Conservation (phyloP, 64 coral and sea anemone species). For the Hydrozoanthus tunicans region DNA sequence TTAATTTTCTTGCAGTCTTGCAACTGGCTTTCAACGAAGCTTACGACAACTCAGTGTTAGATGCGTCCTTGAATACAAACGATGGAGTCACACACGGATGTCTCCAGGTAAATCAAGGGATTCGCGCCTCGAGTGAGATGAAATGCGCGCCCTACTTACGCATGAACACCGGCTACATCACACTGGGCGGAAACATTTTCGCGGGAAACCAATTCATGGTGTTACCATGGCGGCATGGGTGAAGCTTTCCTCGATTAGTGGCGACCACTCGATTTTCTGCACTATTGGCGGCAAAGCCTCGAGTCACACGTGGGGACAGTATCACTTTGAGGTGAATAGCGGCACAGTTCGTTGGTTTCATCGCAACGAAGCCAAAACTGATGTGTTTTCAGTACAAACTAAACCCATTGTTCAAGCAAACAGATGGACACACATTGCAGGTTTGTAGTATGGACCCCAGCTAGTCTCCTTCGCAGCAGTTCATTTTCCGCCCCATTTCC, state of each 20-base stretch:
- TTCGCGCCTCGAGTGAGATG: slow-evolving; percentile 14
- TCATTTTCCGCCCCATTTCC: too few relatives aligned
- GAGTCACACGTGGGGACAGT: slow-evolving; percentile 20
- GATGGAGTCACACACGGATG: not conserved
- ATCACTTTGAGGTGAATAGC: slow-evolving; percentile 36
- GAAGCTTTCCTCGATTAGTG: slow-evolving; percentile 2
- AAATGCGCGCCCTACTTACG: slow-evolving; percentile 18
- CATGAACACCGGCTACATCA: slow-evolving; percentile 39
- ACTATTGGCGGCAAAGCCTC: slow-evolving; percentile 7
- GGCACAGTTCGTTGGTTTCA: slow-evolving; percentile 38
- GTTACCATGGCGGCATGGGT: slow-evolving; percentile 49
- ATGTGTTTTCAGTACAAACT: slow-evolving; percentile 15
- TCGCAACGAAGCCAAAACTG: slow-evolving; percentile 16
- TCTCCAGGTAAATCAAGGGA: not conserved
- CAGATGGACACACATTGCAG: slow-evolving; percentile 51
- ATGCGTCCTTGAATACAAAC: slow-evolving; percentile 9
- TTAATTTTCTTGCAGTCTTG: slow-evolving; percentile 13
- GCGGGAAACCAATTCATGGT: not conserved
- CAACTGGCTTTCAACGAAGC: slow-evolving; percentile 42
- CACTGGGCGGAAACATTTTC: not conserved
- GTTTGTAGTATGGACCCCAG: not conserved
- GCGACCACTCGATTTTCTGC: not conserved
- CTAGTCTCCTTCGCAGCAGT: too few relatives aligned
- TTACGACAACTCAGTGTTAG: not conserved
- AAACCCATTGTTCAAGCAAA: not conserved